Conservation (phyloP, 2,888 invertebrate genomes). For the Mystacides longicornis region DNA sequence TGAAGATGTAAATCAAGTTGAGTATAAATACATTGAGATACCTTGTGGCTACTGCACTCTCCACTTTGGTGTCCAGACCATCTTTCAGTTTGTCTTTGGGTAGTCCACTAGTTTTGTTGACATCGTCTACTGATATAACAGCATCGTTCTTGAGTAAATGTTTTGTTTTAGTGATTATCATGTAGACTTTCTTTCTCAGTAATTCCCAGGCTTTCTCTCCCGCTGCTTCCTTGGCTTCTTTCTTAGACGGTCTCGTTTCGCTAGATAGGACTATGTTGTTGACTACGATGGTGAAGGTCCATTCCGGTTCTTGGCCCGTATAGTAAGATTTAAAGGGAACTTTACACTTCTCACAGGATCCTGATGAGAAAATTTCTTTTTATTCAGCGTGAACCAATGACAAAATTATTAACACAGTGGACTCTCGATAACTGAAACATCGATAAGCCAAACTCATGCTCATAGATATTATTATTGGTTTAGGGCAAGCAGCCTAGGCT, state of each 20-base stretch:
- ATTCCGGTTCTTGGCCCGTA: not conserved
- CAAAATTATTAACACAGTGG: too few relatives aligned
- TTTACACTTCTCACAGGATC: slow-evolving; percentile 18
- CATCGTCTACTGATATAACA: slow-evolving; percentile 15
- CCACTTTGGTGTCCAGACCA: slow-evolving; percentile 20
- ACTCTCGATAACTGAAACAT: too few relatives aligned
- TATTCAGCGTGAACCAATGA: too few relatives aligned
- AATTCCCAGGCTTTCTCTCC: slow-evolving; percentile 10
- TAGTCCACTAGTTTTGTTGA: not conserved
- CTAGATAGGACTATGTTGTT: slow-evolving; percentile 10
- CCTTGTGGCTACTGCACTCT: slow-evolving; percentile 23
- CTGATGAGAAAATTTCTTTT: slow-evolving; percentile 10
- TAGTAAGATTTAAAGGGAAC: slow-evolving; percentile 2
- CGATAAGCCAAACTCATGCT: too few relatives aligned
- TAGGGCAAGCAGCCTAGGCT: too few relatives aligned
- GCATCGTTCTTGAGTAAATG: slow-evolving; percentile 15
- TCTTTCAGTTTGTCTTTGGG: not conserved
- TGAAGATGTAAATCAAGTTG: too few relatives aligned
- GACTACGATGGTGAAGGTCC: slow-evolving; percentile 9
- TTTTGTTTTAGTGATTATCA: slow-evolving; percentile 11
- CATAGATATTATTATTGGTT: too few relatives aligned
- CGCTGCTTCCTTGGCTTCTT: slow-evolving; percentile 19
- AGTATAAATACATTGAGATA: slow-evolving; percentile 9
- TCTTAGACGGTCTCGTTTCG: slow-evolving; percentile 9
- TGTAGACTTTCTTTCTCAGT: slow-evolving; percentile 16